Conservation (phyloP, 1,140 invertebrate genomes). For the Drosophila erecta region DNA sequence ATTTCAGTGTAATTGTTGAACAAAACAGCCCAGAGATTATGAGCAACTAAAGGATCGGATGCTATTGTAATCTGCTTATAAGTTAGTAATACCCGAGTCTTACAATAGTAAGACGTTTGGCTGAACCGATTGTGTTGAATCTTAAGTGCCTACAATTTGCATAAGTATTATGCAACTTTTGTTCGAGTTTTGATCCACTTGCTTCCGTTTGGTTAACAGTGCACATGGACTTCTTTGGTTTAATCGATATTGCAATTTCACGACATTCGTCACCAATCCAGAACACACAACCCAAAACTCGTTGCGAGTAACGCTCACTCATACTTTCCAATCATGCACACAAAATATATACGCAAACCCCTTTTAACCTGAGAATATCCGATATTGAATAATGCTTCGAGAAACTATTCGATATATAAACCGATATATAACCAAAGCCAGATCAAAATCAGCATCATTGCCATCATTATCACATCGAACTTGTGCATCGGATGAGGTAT, state of each 20-base stretch:
- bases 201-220: conserved; percentile 24
- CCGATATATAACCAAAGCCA: conserved; percentile 21
- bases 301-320: conserved; percentile 1
- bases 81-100: background rate
- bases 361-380: conserved; percentile 5
- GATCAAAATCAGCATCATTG: conserved; percentile 31
- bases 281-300: conserved; percentile 3
- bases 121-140: background rate
- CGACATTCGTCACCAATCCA: conserved; percentile 1
- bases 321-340: conserved; percentile 6
- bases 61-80: background rate
- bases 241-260: conserved; percentile 21
- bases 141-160: background rate
- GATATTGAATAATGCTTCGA: conserved; percentile 30
- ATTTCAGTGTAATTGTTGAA: background rate
- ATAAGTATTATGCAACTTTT: conserved; percentile 8
- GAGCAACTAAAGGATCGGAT: too few species aligned
- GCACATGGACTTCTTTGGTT: conserved; percentile 33
- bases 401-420: conserved; percentile 14
- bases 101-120: background rate
- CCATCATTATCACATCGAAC: conserved; percentile 17
- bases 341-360: background rate
- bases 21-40: background rate
- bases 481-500: conserved; percentile 29
- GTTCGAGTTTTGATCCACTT: conserved; percentile 14